Conservation (phyloP, 1,140 invertebrate species). For the Drosophila sp. region DNA sequence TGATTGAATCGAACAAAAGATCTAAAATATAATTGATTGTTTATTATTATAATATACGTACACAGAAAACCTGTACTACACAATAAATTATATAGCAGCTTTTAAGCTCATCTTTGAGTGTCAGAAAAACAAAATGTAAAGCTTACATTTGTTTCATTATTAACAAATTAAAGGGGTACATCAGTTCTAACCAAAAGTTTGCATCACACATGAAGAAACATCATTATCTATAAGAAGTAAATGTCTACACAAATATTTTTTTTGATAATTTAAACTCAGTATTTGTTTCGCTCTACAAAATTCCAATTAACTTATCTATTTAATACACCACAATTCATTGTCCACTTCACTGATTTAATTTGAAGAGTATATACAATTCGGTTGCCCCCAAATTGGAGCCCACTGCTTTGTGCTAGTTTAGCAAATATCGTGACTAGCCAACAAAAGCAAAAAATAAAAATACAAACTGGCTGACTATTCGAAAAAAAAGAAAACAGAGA, state of each 20-base stretch:
- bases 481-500: slow-evolving; percentile 17
- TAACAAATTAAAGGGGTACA: not conserved
- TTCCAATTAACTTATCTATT: too few relatives aligned
- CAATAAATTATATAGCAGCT: not conserved
- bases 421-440: slow-evolving; percentile 2
- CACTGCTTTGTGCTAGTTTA: not conserved
- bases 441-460: slow-evolving; percentile 17
- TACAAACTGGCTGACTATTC: not conserved
- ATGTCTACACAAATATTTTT: too few relatives aligned
- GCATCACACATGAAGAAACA: too few relatives aligned
- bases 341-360: too few relatives aligned
- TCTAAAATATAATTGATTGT: slow-evolving; percentile 2
- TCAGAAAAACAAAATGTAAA: not conserved
- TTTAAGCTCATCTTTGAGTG: not conserved
- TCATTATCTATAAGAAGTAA: too few relatives aligned
- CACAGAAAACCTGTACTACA: not conserved
- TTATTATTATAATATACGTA: not conserved
- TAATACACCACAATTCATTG: too few relatives aligned
- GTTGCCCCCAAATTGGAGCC: not conserved
- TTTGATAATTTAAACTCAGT: too few relatives aligned
- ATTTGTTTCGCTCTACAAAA: too few relatives aligned
- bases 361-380: not conserved
- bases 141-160: not conserved
- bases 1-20: not conserved
- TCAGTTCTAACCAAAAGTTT: not conserved